phyloP scores from a whole-genome alignment of 1,140 invertebrate species.

The Mizuhopecten yessoensis region DNA sequence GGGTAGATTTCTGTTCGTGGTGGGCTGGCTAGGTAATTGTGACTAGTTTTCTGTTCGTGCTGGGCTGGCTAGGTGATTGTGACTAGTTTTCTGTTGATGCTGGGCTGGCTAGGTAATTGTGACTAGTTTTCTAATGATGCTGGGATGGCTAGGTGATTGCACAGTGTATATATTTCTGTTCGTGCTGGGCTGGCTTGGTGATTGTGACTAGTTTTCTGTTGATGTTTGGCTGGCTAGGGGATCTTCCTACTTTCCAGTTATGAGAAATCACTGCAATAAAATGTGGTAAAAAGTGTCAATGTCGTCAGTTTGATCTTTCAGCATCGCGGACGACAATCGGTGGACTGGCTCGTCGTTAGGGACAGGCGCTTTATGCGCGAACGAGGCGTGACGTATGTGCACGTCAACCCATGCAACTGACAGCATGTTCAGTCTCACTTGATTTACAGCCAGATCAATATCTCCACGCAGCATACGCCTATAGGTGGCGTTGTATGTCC shows the following conservation, averaged over 20 bases:
- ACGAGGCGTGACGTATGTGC: neutral
- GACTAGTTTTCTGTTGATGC: no score
- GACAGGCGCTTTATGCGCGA: neutral
- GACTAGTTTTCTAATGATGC: no score
- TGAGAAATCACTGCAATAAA: neutral
- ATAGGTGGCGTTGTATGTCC: neutral
- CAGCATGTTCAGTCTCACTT: slow-evolving; percentile 16
- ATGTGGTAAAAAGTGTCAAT: neutral
- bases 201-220: neutral
- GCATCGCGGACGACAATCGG: neutral
- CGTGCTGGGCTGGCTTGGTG: no score
- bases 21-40: no score
- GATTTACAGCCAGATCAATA: neutral
- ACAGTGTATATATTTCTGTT: no score
- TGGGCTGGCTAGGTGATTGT: no score
- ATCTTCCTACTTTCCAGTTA: neutral
- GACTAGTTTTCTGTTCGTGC: no score
- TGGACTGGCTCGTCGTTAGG: neutral
- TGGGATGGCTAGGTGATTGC: no score
- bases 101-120: no score
- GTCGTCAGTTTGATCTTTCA: neutral
- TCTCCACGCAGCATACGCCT: neutral
- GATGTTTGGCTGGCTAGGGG: no score
- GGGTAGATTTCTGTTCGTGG: no score
- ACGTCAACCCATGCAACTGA: slow-evolving; percentile 1